phyloP scores from a whole-genome alignment of 2,888 invertebrate species.

The Microctonus aethiopoides region DNA sequence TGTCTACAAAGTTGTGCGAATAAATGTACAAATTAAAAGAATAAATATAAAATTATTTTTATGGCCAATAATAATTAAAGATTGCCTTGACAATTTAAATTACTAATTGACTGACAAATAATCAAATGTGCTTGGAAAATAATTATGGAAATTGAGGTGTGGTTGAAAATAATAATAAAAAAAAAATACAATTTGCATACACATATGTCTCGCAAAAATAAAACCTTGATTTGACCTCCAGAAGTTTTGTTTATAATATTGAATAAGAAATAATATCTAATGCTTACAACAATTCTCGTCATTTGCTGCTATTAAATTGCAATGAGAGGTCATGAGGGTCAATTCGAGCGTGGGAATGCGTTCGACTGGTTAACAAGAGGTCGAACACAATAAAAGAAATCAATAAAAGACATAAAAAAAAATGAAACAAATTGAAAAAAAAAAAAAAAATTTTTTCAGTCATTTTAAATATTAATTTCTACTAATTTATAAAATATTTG shows the following conservation, averaged over 20 bases:
- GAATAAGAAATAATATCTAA: neutral
- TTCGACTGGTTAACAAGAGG: conserved; percentile 11
- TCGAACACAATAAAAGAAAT: neutral
- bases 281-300: conserved; percentile 2
- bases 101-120: neutral
- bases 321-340: conserved; percentile 25
- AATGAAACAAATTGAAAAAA: neutral
- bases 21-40: neutral
- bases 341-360: conserved; percentile 34
- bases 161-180: neutral
- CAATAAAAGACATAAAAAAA: neutral
- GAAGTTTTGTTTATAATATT: neutral
- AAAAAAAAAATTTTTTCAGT: neutral
- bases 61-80: neutral
- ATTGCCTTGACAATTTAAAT: neutral
- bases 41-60: neutral
- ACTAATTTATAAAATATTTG: too few species aligned
- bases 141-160: neutral
- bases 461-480: neutral
- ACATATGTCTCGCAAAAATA: conserved; percentile 19
- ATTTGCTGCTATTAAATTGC: conserved; percentile 23
- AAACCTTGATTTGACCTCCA: conserved; percentile 33
- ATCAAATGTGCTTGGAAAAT: neutral
- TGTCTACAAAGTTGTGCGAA: neutral
- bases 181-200: too few species aligned